These are phyloP conservation scores for Axis porcinus DNA, from an alignment of 2,113 vertebrate species.

Conservation along the genomic window DNA sequence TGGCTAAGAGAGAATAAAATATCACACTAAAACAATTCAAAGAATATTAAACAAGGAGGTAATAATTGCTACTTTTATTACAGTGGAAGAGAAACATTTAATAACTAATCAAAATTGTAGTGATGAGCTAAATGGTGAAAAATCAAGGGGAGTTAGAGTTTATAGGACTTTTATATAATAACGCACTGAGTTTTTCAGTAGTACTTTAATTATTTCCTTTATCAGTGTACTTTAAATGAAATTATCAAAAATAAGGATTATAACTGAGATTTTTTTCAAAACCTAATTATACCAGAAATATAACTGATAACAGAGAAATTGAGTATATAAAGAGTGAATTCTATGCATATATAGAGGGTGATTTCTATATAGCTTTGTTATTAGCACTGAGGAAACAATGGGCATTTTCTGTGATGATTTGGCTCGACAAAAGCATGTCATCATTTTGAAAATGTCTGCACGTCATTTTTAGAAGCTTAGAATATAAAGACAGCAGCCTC, in stretches of 20 bases:
- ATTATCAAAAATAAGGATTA: neutral
- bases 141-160: neutral
- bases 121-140: neutral
- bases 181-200: neutral
- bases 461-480: neutral
- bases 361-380: neutral
- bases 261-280: neutral
- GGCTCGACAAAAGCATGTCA: rapidly evolving
- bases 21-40: neutral
- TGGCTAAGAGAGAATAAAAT: neutral
- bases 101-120: neutral
- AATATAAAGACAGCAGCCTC: neutral
- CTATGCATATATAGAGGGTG: neutral
- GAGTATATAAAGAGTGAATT: neutral
- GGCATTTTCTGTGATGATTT: neutral
- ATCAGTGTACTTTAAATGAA: neutral
- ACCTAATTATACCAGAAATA: neutral
- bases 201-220: neutral
- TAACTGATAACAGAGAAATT: neutral
- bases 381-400: neutral
- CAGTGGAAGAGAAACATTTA: neutral
- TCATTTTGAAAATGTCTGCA: neutral
- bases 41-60: neutral
- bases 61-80: neutral
- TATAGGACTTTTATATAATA: neutral